Base-by-base conservation (phyloP, 1,140 invertebrate species). In the Drosophila tsacasi region DNA sequence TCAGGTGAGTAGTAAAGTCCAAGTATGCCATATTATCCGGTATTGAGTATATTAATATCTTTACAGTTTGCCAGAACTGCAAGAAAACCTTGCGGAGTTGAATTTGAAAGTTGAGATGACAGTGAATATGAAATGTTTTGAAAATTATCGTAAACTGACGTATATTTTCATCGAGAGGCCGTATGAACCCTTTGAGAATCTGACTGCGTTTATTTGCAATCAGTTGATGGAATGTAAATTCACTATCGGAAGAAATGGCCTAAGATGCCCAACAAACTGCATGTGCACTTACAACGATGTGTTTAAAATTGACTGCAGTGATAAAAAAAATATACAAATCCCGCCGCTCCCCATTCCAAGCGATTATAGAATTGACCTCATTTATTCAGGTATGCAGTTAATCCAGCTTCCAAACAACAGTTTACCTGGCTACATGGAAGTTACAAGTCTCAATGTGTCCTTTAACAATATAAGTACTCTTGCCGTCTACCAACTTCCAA, bases 201-300 rank as follows among this genome's bases (percentile, higher is more conserved):
- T 44, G 7, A 44, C 42, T 21, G 42, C 42, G 19, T 12, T 44
- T 5, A 5, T 44, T 44, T 44, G 42, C 40, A 7, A 4, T 1
- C 1, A n/a, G 3, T 4, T 3, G n/a, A 5, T 0, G 3, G 0
- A 42, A n/a, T 42, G 40, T 2, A 0, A n/a, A n/a, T 42, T 42
- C 40, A 42, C 8, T 42, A 0, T 42, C 10, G 40, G 40, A n/a
- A 1, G 4, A 42, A 42, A 42, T 44, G 42, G 42, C 10, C 19
- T 44, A 21, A 12, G 42, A 21, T 44, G 42, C 21, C 42, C 42
- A 6, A 2, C 5, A 10, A 9, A 6, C 10, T 44, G 42, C 19
- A 10, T 13, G 19, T 44, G 42, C 42, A 9, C 30, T 30, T 30
- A 30, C 30, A 9, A 0, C 0, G 0, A 2, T 9, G 1, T 9